Base-by-base conservation (phyloP, 1,140 invertebrate genomes). In the Rhopalosiphum padi region DNA sequence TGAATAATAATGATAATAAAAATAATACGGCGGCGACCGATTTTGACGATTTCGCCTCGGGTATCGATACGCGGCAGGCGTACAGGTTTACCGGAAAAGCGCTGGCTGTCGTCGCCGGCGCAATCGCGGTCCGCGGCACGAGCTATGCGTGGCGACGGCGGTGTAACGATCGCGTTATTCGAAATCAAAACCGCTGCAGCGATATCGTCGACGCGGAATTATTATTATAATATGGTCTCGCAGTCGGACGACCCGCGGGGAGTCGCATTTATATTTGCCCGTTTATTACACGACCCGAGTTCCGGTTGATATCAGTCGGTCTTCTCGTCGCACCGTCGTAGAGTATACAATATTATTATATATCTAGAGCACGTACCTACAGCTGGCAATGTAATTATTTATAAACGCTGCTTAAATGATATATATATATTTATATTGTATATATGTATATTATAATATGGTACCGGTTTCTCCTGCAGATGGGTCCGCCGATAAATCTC, bases 311-410 rank as follows among this genome's bases (percentile, higher is more conserved):
- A 30, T 30, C 85, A 11, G 37, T 37, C 22, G 22, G 85, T n/a
- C 85, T 43, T 86, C 60, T 77, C 60, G 60, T n/a, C 30, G 55
- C 9, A 60, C 55, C 25, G 43, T 21, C 0, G 30, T 46, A 86
- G 25, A 46, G 85, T 68, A n/a, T n/a, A 11, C 11, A 41, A 41
- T 41, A 41, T 41, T 41, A 41, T 41, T 41, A 41, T 68, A 68
- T 46, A 86, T 86, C 41, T 86, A n/a, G 85, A 86, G 85, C 41
- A 86, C 83, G 41, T 86, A 68, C 55, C 11, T 18, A 5, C 30
- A 18, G 60, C 60, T 4, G 60, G 60, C n/a, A 86, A 86, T 46
- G 23, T 86, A 86, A 86, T 86, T 86, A 86, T 86, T 86, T 86
- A 86, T 86, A 46, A 86, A 77, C 43, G 15, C 41, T 18, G 41